phyloP scores from a whole-genome alignment of 2,113 vertebrate species.

The Cebidichthys violaceus region DNA sequence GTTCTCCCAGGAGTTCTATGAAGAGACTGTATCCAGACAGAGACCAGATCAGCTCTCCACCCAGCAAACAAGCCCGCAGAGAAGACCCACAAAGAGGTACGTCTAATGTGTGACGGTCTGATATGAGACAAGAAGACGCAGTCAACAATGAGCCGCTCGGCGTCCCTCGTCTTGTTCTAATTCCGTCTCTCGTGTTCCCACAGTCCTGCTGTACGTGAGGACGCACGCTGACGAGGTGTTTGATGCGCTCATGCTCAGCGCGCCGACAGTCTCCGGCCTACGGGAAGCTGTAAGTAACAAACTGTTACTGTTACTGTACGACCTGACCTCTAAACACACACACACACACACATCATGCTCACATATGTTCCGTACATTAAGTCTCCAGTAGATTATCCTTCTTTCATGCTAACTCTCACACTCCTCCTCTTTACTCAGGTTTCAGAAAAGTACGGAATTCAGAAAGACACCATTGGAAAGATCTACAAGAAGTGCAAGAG shows the following conservation, averaged over 20 bases:
- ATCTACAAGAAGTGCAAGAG: slow-evolving; percentile 99
- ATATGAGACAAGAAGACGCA: neutral
- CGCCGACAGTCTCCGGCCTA: slow-evolving; percentile 92
- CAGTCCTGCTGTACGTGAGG: slow-evolving; percentile 94
- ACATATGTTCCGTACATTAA: neutral
- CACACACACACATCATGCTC: neutral
- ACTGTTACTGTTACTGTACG: neutral
- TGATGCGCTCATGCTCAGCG: slow-evolving; percentile 96
- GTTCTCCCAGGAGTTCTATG: slow-evolving; percentile 80
- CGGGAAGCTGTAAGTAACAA: slow-evolving; percentile 90
- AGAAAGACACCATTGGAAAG: slow-evolving; percentile 94
- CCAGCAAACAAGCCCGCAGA: slow-evolving; percentile 86
- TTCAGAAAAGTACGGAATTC: slow-evolving; percentile 97
- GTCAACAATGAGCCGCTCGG: neutral
- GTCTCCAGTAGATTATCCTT: slow-evolving; percentile 24
- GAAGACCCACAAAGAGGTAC: slow-evolving; percentile 93
- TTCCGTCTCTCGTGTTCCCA: slow-evolving; percentile 9
- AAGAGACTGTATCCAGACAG: slow-evolving; percentile 89
- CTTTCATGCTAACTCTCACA: slow-evolving; percentile 28
- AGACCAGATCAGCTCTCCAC: slow-evolving; percentile 78
- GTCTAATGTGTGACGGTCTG: neutral
- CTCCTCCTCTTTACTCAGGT: slow-evolving; percentile 84
- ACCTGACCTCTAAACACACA: neutral
- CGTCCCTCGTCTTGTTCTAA: neutral
- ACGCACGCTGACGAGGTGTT: slow-evolving; percentile 93